Conservation (phyloP, 2,888 invertebrate species). For the Watsonalla binaria region DNA sequence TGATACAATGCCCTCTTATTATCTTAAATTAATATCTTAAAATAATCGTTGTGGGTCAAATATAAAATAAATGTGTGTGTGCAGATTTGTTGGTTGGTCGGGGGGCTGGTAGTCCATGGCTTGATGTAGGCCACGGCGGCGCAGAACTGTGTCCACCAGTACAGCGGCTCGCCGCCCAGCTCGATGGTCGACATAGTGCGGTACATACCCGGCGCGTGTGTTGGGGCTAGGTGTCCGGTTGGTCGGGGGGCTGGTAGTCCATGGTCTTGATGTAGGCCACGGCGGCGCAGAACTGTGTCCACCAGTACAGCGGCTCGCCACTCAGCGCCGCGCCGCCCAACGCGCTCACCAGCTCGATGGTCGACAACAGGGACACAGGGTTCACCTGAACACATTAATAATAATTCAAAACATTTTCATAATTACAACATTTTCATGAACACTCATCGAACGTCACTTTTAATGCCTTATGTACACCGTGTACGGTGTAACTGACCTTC, state of each 20-base stretch:
- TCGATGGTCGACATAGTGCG: constrained; percentile 92
- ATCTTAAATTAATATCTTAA: too few relatives aligned
- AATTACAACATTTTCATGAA: not conserved
- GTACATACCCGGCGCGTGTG: constrained; percentile 39
- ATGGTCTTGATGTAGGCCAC: constrained; percentile 99
- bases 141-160: constrained; percentile 99
- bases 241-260: constrained; percentile 82
- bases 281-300: constrained; percentile 98
- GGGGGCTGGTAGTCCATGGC: constrained; percentile 88
- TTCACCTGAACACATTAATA: constrained; percentile 83
- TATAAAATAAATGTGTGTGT: too few relatives aligned
- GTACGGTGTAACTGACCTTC: constrained; percentile 87
- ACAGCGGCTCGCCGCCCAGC: constrained; percentile 96
- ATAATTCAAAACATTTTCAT: not conserved
- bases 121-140: constrained; percentile 98
- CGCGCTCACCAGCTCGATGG: constrained; percentile 96
- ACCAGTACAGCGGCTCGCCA: constrained; percentile 98
- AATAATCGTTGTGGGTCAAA: too few relatives aligned
- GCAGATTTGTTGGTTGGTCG: constrained; percentile 31
- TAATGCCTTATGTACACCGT: too few relatives aligned
- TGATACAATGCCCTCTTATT: too few relatives aligned
- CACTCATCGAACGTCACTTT: not conserved
- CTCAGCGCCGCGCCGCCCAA: constrained; percentile 90
- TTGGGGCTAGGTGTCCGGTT: constrained; percentile 53
- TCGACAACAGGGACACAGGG: constrained; percentile 95